Conservation (phyloP, 2,888 invertebrate genomes). For the Tryphoninae sp. region DNA sequence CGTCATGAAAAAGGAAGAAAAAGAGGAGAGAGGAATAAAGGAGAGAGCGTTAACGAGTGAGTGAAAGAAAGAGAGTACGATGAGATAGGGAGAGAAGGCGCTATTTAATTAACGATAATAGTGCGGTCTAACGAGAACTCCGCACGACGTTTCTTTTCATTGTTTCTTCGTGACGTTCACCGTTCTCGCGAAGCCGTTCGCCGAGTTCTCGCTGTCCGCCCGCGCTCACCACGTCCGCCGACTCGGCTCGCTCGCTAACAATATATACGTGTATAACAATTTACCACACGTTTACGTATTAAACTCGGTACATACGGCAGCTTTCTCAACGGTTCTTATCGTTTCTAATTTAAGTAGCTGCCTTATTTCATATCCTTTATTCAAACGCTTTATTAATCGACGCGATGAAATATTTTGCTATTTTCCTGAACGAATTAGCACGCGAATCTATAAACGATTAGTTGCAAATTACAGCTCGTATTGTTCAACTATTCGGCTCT, state of each 20-base stretch:
- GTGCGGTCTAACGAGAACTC: constrained; percentile 72
- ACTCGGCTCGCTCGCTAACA: constrained; percentile 5
- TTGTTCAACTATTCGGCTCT: no score
- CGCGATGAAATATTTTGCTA: neutral
- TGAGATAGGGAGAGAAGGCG: constrained; percentile 69
- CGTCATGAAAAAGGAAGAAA: neutral
- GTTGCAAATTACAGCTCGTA: no score
- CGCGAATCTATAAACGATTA: no score
- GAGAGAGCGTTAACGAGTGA: constrained; percentile 25
- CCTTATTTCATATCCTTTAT: constrained; percentile 21
- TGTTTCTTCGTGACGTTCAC: constrained; percentile 72
- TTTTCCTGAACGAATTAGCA: neutral
- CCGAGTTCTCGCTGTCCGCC: constrained; percentile 31
- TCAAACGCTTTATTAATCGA: constrained; percentile 30
- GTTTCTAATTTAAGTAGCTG: neutral
- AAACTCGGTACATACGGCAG: constrained; percentile 10
- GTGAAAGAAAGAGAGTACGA: constrained; percentile 28
- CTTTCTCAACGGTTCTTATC: constrained; percentile 32
- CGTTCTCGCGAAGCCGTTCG: constrained; percentile 38
- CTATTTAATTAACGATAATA: constrained; percentile 77
- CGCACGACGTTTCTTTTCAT: constrained; percentile 72
- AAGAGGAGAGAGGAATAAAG: constrained; percentile 15
- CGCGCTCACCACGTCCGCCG: constrained; percentile 32
- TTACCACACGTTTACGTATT: neutral
- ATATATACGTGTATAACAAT: constrained; percentile 1